Evolutionary conservation across 2,888 invertebrate species (phyloP), one percentile per base, ranked within the genome.

Genomic region (Volucella inanis): DNA sequence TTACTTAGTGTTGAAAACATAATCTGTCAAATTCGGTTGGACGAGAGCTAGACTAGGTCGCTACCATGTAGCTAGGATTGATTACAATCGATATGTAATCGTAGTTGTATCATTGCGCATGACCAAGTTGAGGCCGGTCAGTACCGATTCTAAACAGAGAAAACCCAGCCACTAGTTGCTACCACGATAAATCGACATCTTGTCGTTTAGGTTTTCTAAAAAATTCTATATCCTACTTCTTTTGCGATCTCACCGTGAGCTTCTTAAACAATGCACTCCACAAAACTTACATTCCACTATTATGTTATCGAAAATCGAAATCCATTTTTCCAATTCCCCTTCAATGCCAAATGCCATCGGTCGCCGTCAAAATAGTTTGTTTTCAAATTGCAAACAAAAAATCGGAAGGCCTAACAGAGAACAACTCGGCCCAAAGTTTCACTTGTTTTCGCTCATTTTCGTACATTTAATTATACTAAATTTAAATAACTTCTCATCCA

Each of bases 281-380:
- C 11, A 41, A 10, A 31, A 47, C 10, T n/a, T 52, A 65, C 49
- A 41, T 38, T 10, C 39, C 49, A 57, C 47, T 39, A 49, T 8
- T 22, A 8, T 41, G 80, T 47, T 64, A 82, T 74, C 78, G 83
- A 70, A 61, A 45, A 39, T 47, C 59, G n/a, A 52, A 54, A 71
- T 22, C 62, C 22, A 54, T 57, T 22, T 62, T 55, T 31, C 6
- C 15, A 41, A 14, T 74, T 70, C 52, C 41, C 47, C 50, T 61
- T n/a, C 38, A 57, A 55, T 41, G 47, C 0, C 31, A 79, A 75
- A 79, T 70, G 59, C 39, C 74, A 75, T 70, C 68, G 14, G 59
- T 65, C 9, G 54, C 47, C 54, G 74, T 79, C 75, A 75, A 78
- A 77, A 83, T 65, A 76, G 70, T 84, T 84, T 84, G 84, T 84